phyloP scores from a whole-genome alignment of 2,888 invertebrate genomes.

The Gastrophysa polygoni region DNA sequence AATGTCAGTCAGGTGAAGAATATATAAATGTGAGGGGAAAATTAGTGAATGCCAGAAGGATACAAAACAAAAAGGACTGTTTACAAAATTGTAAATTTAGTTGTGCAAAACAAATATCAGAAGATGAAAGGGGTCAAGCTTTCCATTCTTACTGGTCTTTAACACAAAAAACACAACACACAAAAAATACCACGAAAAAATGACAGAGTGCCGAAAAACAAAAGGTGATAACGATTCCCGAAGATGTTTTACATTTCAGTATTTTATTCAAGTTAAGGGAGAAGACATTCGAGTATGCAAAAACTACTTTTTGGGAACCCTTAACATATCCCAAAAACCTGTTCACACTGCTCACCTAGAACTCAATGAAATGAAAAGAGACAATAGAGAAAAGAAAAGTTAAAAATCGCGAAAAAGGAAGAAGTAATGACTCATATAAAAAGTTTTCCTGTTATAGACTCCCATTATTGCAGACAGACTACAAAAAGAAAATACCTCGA shows the following conservation, averaged over 20 bases:
- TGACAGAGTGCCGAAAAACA: slow-evolving; percentile 14
- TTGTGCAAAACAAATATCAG: slow-evolving; percentile 14
- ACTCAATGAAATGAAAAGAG: slow-evolving; percentile 7
- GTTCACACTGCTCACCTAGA: slow-evolving; percentile 14
- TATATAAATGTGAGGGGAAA: slow-evolving; percentile 16
- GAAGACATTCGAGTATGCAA: slow-evolving; percentile 14
- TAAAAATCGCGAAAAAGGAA: slow-evolving; percentile 8
- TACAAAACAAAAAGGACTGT: slow-evolving; percentile 18
- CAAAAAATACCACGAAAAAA: slow-evolving; percentile 14
- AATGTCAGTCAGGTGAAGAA: slow-evolving; percentile 15
- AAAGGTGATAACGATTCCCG: background rate
- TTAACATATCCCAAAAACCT: slow-evolving; percentile 19
- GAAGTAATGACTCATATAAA: slow-evolving; percentile 16
- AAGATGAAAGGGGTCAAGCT: background rate
- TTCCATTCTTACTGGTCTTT: slow-evolving; percentile 16
- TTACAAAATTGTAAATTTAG: slow-evolving; percentile 18
- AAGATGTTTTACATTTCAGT: slow-evolving; percentile 11
- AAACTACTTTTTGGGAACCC: slow-evolving; percentile 14
- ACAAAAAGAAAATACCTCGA: slow-evolving; percentile 13
- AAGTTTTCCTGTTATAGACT: slow-evolving; percentile 19
- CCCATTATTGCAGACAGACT: slow-evolving; percentile 20
- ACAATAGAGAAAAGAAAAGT: slow-evolving; percentile 4
- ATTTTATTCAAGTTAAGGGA: slow-evolving; percentile 13
- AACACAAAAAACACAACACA: slow-evolving; percentile 20
- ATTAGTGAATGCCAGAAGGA: slow-evolving; percentile 12